Evolutionary conservation across 2,888 invertebrate genomes (phyloP).

Genomic region (Athrips mouffetella): DNA sequence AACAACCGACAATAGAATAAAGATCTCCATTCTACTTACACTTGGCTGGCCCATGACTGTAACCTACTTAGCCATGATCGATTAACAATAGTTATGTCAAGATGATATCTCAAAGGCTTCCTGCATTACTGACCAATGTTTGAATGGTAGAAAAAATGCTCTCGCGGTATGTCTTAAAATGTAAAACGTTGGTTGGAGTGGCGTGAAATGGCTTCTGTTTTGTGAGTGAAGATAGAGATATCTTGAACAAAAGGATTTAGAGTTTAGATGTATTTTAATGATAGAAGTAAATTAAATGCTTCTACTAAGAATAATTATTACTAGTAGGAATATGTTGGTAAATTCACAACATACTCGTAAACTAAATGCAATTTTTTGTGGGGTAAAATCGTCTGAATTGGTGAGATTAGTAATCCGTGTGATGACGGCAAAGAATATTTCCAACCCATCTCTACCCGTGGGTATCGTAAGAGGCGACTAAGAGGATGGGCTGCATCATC

Average conservation of each 20-base stretch:
- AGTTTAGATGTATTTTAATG: background rate
- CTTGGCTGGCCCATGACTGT: background rate
- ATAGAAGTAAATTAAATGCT: too few species aligned
- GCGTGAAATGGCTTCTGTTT: slow-evolving; percentile 2
- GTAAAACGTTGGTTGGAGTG: background rate
- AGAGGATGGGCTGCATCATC: too few species aligned
- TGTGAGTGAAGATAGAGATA: background rate
- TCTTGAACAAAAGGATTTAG: background rate
- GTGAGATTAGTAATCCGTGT: too few species aligned
- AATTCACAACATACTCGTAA: too few species aligned
- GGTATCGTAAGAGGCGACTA: too few species aligned
- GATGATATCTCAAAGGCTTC: slow-evolving; percentile 45
- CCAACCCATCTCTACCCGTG: too few species aligned
- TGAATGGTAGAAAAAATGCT: slow-evolving; percentile 10
- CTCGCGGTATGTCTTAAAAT: background rate
- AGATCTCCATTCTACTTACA: slow-evolving; percentile 1
- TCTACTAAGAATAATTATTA: too few species aligned
- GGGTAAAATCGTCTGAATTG: too few species aligned
- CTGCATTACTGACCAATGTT: slow-evolving; percentile 28
- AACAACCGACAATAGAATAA: slow-evolving; percentile 6
- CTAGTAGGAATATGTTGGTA: too few species aligned
- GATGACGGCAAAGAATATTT: too few species aligned
- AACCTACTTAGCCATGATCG: slow-evolving; percentile 30
- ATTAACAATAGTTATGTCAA: slow-evolving; percentile 45
- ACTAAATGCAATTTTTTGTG: too few species aligned